Evolutionary conservation across 2,888 invertebrate genomes (phyloP).

Genomic region (Drosophila villosipedis): DNA sequence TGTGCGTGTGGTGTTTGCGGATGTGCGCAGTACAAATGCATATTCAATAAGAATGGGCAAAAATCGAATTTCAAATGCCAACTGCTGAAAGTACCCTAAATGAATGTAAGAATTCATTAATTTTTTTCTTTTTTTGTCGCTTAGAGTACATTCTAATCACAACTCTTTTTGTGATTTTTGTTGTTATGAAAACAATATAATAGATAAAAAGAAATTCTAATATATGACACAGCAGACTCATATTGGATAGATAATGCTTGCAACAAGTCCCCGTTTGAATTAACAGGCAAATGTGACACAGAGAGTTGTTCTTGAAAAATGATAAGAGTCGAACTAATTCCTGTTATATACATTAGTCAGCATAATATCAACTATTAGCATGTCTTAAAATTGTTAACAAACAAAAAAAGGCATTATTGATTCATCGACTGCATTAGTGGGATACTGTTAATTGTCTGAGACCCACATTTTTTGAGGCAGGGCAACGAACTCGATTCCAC

Average conservation of each 20-base stretch:
- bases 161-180: not conserved
- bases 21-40: constrained; percentile 31
- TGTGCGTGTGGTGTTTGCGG: not conserved
- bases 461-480: constrained; percentile 2
- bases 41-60: constrained; percentile 16
- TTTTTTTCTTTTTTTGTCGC: not conserved
- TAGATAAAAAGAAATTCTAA: not conserved
- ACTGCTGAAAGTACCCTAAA: constrained; percentile 1
- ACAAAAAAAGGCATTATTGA: constrained; percentile 3
- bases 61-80: not conserved
- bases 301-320: not conserved
- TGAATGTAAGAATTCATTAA: too few species aligned
- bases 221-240: too few species aligned
- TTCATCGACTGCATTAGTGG: constrained; percentile 33
- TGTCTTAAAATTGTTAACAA: not conserved
- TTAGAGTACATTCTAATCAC: not conserved
- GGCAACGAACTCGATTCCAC: constrained; percentile 21
- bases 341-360: not conserved
- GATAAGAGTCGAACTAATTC: not conserved
- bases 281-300: not conserved
- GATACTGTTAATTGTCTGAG: constrained; percentile 38
- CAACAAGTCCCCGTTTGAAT: not conserved
- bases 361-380: not conserved
- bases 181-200: not conserved
- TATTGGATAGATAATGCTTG: not conserved